Evolutionary conservation across 2,888 invertebrate species (phyloP).

Genomic region (Stramonita haemastoma): DNA sequence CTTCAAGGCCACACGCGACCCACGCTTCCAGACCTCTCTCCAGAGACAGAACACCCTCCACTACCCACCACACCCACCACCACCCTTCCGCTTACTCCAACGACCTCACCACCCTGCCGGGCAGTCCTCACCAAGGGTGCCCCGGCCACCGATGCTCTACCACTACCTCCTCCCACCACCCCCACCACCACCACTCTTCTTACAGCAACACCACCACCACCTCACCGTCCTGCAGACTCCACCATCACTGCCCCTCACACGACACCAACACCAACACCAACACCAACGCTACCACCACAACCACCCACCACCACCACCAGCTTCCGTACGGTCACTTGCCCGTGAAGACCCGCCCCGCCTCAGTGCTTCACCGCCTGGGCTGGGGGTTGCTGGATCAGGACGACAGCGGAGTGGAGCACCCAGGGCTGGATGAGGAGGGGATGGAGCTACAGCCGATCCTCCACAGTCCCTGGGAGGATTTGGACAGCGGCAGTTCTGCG

Average conservation of each 20-base stretch:
- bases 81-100: not conserved
- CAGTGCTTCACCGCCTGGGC: not conserved
- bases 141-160: not conserved
- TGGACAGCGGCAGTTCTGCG: not conserved
- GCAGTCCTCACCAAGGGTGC: not conserved
- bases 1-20: slow-evolving; percentile 35
- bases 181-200: not conserved
- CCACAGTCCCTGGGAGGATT: not conserved
- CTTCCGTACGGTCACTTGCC: not conserved
- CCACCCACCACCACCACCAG: not conserved
- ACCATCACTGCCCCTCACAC: not conserved
- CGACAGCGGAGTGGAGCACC: not conserved
- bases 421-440: not conserved
- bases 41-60: not conserved
- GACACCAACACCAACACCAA: not conserved
- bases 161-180: not conserved
- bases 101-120: not conserved
- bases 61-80: not conserved
- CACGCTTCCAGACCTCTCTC: not conserved
- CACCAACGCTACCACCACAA: too few species aligned
- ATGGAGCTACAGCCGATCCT: slow-evolving; percentile 15
- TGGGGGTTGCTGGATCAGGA: not conserved
- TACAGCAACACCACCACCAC: not conserved
- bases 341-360: not conserved
- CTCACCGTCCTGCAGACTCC: not conserved